Evolutionary conservation across 1,140 invertebrate species (phyloP).

Genomic region (Gonioctena quinquepunctata): DNA sequence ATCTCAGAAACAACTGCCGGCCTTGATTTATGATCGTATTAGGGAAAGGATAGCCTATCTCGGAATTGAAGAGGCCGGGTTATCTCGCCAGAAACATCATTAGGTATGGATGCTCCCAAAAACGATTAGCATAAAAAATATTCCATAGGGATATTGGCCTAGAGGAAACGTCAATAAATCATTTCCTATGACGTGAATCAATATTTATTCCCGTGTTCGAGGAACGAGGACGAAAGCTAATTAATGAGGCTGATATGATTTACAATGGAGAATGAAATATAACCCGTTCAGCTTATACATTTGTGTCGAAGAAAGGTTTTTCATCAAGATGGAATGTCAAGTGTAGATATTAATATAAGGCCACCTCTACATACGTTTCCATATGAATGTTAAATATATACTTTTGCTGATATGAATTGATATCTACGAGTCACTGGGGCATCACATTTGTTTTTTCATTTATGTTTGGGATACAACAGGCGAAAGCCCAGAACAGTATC

Average conservation of each 20-base stretch:
- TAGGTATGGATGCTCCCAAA: not conserved
- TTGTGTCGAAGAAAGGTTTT: too few species aligned
- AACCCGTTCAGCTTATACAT: too few species aligned
- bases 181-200: not conserved
- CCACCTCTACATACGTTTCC: too few species aligned
- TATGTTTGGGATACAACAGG: too few species aligned
- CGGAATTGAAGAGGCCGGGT: not conserved
- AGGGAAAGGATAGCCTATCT: slow-evolving; percentile 8
- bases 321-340: too few species aligned
- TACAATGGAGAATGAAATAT: not conserved
- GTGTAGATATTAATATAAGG: too few species aligned
- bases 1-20: slow-evolving; percentile 11
- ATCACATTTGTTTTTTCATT: too few species aligned
- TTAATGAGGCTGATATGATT: not conserved
- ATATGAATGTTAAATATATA: too few species aligned
- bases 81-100: not conserved
- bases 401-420: too few species aligned
- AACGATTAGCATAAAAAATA: slow-evolving; percentile 13
- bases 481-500: too few species aligned
- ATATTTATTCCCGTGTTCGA: not conserved
- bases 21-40: slow-evolving; percentile 10
- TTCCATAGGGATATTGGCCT: not conserved
- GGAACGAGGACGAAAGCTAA: too few species aligned
- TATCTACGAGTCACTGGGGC: too few species aligned
- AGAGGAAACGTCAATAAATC: slow-evolving; percentile 5